Evolutionary conservation across 2,888 invertebrate species (phyloP).

Genomic region (Dyspetes luteomarginatus): DNA sequence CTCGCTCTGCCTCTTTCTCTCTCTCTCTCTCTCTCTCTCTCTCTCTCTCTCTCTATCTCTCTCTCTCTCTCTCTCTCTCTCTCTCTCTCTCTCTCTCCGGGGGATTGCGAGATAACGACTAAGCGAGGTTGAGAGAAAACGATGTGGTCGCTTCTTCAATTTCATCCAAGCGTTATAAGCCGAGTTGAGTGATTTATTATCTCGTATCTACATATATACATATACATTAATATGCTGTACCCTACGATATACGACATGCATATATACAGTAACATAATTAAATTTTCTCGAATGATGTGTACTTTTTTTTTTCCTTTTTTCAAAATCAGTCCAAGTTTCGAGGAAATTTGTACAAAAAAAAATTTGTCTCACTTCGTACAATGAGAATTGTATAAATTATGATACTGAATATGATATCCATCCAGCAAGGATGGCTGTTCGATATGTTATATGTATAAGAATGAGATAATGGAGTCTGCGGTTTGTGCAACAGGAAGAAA

Average conservation of each 20-base stretch:
- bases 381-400: no score
- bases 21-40: no score
- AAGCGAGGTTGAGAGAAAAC: neutral
- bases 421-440: neutral
- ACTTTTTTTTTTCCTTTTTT: no score
- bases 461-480: conserved; percentile 49
- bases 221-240: no score
- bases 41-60: no score
- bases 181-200: conserved; percentile 30
- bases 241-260: no score
- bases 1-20: no score
- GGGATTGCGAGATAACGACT: neutral
- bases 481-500: conserved; percentile 52
- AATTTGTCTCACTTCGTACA: no score
- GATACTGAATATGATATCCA: conserved; percentile 2
- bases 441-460: conserved; percentile 20
- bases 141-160: conserved; percentile 38
- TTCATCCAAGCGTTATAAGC: conserved; percentile 8
- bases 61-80: neutral
- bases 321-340: no score
- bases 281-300: no score
- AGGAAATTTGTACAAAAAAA: no score
- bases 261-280: no score
- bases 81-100: conserved; percentile 47
- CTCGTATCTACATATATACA: neutral